Base-by-base conservation (phyloP, 2,888 invertebrate species). In the Eristalis pertinax region DNA sequence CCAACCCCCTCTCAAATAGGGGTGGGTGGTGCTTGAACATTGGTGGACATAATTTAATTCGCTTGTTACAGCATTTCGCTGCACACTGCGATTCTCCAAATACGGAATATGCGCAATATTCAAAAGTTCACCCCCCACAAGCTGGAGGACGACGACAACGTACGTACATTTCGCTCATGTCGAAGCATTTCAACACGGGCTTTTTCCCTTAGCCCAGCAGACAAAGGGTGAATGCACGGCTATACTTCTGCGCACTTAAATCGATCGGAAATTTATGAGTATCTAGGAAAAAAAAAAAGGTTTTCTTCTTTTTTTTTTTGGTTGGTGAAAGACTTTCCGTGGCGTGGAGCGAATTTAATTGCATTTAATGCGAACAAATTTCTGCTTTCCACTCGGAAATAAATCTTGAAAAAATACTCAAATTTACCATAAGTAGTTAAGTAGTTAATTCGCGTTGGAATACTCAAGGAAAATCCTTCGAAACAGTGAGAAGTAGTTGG, bases 191-290 rank as follows among this genome's bases (percentile, higher is more conserved):
- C 32, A 67, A 78, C 68, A 67, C 19, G 64, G 65, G 70, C 82
- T 76, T 82, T 76, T 72, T 69, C 60, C 73, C 13, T n/a, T 64
- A 29, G 32, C 60, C 43, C 32, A 32, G 29, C 24, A 68, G 50
- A 68, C 58, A 83, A 76, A 83, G 87, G 83, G 83, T 87, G 64
- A 84, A 84, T 75, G 83, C 60, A 75, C 68, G 75, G 29, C 75
- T 76, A 67, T 87, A 83, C 87, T 87, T 72, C 87, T 83, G 87
- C 87, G 87, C 87, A 83, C 72, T 83, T 83, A 79, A 87, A 87
- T 87, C 84, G 87, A 87, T 87, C 79, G 72, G 72, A 26, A 87
- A 79, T 83, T 79, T 87, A 78, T 82, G 75, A 79, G 84, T 87
- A 87, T 32, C 79, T 76, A 32, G n/a, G n/a, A n/a, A n/a, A 65